Percentiles rank a stretch among this genome's conserved stretches.
These are phyloP conservation scores for Fratercula arctica DNA, from an alignment of 2,797 vertebrate genomes.

Conservation along the genomic window DNA sequence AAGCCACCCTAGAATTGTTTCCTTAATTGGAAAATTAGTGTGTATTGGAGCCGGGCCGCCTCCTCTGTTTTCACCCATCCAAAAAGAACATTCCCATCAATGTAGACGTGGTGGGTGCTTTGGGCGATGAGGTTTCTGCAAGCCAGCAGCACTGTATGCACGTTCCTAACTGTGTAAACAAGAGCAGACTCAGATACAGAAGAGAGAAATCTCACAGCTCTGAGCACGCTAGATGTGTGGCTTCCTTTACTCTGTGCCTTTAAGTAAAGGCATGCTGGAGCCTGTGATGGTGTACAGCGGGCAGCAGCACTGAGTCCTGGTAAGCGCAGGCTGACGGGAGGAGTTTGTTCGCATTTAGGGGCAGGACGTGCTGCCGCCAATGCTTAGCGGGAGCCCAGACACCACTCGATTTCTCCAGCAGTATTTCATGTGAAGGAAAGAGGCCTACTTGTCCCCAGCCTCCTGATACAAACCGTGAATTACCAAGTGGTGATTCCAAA, in stretches of 20 bases:
- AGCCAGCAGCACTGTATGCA: neutral
- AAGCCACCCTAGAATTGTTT: neutral
- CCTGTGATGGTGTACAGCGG: accelerated
- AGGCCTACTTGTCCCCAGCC: neutral
- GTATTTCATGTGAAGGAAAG: neutral
- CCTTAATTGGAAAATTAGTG: neutral
- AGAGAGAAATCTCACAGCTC: neutral
- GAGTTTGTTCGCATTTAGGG: neutral
- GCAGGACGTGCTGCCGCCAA: neutral
- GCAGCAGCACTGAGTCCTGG: neutral
- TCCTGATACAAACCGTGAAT: neutral
- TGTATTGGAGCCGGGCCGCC: neutral
- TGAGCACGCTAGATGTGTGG: neutral
- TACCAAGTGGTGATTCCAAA: neutral
- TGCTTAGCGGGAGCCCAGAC: neutral
- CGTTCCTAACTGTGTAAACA: neutral
- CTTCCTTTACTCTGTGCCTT: neutral
- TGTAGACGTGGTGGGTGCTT: neutral
- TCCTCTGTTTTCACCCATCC: neutral
- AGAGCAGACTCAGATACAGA: neutral
- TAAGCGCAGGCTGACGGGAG: neutral
- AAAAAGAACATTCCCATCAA: neutral
- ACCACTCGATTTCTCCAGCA: neutral
- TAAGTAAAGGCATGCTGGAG: neutral
- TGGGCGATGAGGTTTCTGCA: neutral